phyloP scores from a whole-genome alignment of 2,113 vertebrate genomes.

The Cinclus cinclus region DNA sequence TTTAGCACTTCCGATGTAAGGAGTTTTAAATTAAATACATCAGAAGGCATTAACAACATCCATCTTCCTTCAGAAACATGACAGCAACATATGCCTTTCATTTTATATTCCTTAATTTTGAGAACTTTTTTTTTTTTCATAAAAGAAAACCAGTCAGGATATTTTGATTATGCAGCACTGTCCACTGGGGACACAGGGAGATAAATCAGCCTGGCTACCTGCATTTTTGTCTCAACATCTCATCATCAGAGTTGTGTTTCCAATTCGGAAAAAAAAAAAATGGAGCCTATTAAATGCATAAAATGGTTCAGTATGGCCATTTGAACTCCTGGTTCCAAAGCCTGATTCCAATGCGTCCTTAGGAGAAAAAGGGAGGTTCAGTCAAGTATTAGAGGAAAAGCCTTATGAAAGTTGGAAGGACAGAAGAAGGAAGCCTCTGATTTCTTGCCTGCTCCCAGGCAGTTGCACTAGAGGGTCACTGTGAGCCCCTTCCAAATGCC shows the following conservation, averaged over 20 bases:
- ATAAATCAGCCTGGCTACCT: not conserved
- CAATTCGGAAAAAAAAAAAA: not conserved
- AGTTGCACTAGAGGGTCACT: not conserved
- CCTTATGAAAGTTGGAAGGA: not conserved
- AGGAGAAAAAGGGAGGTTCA: not conserved
- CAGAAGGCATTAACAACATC: not conserved
- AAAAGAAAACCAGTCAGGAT: not conserved
- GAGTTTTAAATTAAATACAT: not conserved
- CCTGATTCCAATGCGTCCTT: not conserved
- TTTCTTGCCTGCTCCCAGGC: not conserved
- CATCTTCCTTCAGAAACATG: not conserved
- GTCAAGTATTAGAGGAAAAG: not conserved
- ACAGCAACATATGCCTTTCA: fast-evolving
- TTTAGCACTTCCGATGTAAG: not conserved
- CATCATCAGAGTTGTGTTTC: not conserved
- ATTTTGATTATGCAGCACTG: not conserved
- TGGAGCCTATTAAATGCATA: not conserved
- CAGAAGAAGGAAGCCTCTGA: not conserved
- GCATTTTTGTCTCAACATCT: not conserved
- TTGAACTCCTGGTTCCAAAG: not conserved
- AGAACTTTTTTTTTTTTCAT: not conserved
- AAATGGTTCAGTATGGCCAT: not conserved
- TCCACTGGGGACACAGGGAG: not conserved
- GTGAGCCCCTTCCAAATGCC: not conserved
- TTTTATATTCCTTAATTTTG: not conserved